Evolutionary conservation across 2,113 vertebrate genomes (phyloP).

Genomic region (Morone chrysops): DNA sequence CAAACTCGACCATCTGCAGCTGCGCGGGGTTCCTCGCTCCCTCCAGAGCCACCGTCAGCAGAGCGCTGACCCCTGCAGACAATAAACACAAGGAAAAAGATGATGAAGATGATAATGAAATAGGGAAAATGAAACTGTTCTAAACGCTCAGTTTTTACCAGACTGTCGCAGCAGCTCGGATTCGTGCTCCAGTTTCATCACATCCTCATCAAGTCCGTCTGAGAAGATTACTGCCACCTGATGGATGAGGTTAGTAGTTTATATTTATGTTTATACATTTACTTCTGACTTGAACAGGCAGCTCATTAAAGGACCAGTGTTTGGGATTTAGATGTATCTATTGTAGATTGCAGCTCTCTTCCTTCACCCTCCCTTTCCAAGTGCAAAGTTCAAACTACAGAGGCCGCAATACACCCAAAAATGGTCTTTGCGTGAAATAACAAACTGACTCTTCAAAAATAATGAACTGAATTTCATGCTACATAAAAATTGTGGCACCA

Average conservation of each 20-base stretch:
- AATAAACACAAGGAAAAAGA: not conserved
- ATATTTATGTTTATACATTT: too few species aligned
- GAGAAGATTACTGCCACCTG: slow-evolving; percentile 91
- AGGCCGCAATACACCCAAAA: too few species aligned
- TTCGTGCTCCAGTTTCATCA: slow-evolving; percentile 79
- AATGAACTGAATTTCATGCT: too few species aligned
- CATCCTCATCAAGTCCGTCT: slow-evolving; percentile 86
- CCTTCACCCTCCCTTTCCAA: too few species aligned
- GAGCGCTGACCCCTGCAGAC: slow-evolving; percentile 84
- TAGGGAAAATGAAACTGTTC: not conserved
- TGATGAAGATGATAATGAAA: not conserved
- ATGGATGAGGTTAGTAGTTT: not conserved
- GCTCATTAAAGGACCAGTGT: too few species aligned
- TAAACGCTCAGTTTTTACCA: slow-evolving; percentile 72
- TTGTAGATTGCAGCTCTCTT: too few species aligned
- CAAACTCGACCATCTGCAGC: slow-evolving; percentile 90
- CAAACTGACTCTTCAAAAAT: too few species aligned
- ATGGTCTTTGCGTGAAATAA: too few species aligned
- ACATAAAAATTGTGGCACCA: too few species aligned
- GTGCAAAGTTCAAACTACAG: too few species aligned
- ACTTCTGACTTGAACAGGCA: too few species aligned
- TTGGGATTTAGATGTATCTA: too few species aligned
- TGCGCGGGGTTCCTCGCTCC: slow-evolving; percentile 75
- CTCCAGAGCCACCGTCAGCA: slow-evolving; percentile 88
- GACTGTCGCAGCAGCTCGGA: slow-evolving; percentile 76